Conservation (phyloP, 1,140 invertebrate species). For the Drosophila lowei region DNA sequence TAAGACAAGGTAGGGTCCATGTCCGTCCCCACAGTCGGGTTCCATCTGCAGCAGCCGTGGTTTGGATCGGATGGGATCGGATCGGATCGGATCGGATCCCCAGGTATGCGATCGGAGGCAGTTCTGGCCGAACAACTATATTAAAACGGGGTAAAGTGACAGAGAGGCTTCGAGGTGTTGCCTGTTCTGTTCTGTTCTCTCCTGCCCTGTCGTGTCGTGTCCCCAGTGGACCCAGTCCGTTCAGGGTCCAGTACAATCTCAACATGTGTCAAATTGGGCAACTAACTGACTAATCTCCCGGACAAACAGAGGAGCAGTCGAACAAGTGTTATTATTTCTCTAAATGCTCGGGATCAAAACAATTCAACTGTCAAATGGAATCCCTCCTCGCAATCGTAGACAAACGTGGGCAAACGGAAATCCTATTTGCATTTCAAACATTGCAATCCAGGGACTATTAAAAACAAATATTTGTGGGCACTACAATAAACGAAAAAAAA, state of each 20-base stretch:
- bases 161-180: neutral
- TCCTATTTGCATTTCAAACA: conserved; percentile 83
- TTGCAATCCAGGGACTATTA: conserved; percentile 74
- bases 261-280: conserved; percentile 80
- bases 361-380: conserved; percentile 68
- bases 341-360: conserved; percentile 63
- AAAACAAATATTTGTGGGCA: conserved; percentile 83
- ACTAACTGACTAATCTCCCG: conserved; percentile 77
- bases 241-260: conserved; percentile 43
- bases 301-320: conserved; percentile 51
- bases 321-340: conserved; percentile 80
- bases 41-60: conserved; percentile 6
- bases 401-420: conserved; percentile 50
- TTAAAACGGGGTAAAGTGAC: conserved; percentile 15
- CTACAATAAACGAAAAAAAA: conserved; percentile 38
- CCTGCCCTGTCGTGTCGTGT: too few relatives aligned
- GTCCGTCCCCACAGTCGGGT: neutral
- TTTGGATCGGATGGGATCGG: neutral
- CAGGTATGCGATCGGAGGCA: neutral
- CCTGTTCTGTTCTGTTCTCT: too few relatives aligned
- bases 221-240: neutral
- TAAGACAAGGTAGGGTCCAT: conserved; percentile 48
- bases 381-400: neutral
- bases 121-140: conserved; percentile 39
- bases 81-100: conserved; percentile 1